phyloP scores from a whole-genome alignment of 2,113 vertebrate genomes.

The Bostrychus sinensis region DNA sequence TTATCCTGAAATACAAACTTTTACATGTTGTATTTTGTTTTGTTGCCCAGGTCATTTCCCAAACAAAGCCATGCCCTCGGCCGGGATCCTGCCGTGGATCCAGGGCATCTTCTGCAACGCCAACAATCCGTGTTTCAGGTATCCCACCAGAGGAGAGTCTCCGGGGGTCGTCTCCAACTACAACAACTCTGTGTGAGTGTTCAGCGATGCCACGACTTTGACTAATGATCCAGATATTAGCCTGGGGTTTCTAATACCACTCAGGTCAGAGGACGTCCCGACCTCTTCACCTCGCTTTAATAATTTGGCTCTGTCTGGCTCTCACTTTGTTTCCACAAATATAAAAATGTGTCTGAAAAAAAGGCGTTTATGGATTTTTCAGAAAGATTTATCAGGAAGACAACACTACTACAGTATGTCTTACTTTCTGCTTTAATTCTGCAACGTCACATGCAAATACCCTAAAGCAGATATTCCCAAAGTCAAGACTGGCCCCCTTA shows the following conservation, averaged over 20 bases:
- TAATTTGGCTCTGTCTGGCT: not conserved
- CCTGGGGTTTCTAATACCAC: not conserved
- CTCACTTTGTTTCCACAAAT: not conserved
- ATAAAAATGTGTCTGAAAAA: conserved; percentile 10
- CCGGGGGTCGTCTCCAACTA: conserved; percentile 95
- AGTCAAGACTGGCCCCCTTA: no score
- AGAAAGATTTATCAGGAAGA: no score
- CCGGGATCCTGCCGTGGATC: conserved; percentile 92
- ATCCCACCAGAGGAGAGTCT: conserved; percentile 87
- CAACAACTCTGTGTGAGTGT: conserved; percentile 91
- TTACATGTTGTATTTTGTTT: conserved; percentile 23
- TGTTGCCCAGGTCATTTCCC: conserved; percentile 93
- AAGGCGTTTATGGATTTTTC: no score
- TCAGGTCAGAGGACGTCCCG: not conserved
- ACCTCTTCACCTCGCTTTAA: not conserved
- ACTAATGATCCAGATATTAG: not conserved
- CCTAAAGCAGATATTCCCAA: no score
- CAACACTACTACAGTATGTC: no score
- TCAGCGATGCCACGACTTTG: no score
- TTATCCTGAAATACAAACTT: no score
- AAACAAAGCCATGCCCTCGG: conserved; percentile 97
- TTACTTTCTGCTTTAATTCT: no score
- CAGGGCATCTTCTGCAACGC: conserved; percentile 96
- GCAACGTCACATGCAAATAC: no score
- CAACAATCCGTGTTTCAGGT: conserved; percentile 94